Conservation (phyloP, 2,888 invertebrate species). For the Halictus ligatus region DNA sequence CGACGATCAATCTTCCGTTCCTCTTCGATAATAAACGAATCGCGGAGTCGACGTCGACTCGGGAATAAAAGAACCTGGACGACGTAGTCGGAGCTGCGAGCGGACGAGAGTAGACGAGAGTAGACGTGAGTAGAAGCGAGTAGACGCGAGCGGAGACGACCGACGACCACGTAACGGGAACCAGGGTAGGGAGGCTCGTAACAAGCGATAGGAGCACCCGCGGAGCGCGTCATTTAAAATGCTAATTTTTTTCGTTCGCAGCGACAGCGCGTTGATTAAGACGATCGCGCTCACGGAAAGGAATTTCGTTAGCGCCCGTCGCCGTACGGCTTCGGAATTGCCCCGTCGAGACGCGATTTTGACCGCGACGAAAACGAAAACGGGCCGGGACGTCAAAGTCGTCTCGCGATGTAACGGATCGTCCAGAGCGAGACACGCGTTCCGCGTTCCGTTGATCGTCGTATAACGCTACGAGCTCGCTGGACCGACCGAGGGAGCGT, state of each 20-base stretch:
- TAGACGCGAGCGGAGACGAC: background rate
- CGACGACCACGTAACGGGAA: background rate
- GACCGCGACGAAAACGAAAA: background rate
- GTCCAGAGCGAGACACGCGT: too few species aligned
- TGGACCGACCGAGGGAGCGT: background rate
- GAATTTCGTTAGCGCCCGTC: slow-evolving; percentile 77
- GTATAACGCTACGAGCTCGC: background rate
- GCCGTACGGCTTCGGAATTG: slow-evolving; percentile 70
- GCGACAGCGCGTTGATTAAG: slow-evolving; percentile 80
- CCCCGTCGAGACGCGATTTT: slow-evolving; percentile 25
- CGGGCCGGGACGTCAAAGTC: background rate
- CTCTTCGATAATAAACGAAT: slow-evolving; percentile 78
- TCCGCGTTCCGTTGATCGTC: background rate
- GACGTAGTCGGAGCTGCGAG: slow-evolving; percentile 8
- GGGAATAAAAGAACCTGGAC: slow-evolving; percentile 18
- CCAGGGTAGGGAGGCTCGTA: slow-evolving; percentile 6
- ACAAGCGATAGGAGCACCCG: slow-evolving; percentile 70
- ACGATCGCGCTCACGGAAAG: slow-evolving; percentile 71
- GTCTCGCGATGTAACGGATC: background rate
- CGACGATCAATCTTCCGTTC: slow-evolving; percentile 78
- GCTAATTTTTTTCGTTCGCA: slow-evolving; percentile 76
- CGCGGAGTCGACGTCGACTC: slow-evolving; percentile 57
- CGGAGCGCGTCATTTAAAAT: slow-evolving; percentile 79
- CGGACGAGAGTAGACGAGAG: slow-evolving; percentile 1
- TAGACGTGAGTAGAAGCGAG: background rate